A percentile compares a stretch with the other conserved stretches of the same genome.
These are phyloP conservation scores for Adela reaumurella DNA, from an alignment of 2,888 invertebrate genomes.

Conservation along the genomic window DNA sequence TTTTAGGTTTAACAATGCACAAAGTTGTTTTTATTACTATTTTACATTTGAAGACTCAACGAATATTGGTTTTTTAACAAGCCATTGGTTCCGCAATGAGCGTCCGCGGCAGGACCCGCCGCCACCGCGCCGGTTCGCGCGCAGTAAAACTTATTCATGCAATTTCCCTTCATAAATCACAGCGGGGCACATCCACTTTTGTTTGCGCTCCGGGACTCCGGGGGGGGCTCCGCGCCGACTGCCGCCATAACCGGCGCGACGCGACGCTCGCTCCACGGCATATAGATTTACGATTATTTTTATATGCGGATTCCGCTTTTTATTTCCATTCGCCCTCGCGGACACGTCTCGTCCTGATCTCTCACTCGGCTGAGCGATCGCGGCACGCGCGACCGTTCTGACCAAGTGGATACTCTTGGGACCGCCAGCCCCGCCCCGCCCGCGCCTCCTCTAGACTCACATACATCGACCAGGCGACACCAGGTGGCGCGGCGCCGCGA, in stretches of 20 bases:
- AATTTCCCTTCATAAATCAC: background rate
- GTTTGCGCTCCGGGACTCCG: background rate
- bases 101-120: too few species aligned
- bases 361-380: background rate
- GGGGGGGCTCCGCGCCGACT: background rate
- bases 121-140: too few species aligned
- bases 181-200: background rate
- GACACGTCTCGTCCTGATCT: background rate
- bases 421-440: too few species aligned
- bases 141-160: background rate
- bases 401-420: too few species aligned
- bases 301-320: background rate
- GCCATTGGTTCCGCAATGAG: too few species aligned
- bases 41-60: too few species aligned
- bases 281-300: background rate
- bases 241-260: background rate
- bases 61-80: too few species aligned
- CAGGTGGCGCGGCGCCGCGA: too few species aligned
- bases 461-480: too few species aligned
- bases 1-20: too few species aligned
- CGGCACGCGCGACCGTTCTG: background rate
- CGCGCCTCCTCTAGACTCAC: background rate
- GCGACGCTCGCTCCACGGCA: background rate
- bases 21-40: too few species aligned
- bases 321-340: background rate